Conservation (phyloP, 2,888 invertebrate genomes). For the Nemotelus pantherinus region DNA sequence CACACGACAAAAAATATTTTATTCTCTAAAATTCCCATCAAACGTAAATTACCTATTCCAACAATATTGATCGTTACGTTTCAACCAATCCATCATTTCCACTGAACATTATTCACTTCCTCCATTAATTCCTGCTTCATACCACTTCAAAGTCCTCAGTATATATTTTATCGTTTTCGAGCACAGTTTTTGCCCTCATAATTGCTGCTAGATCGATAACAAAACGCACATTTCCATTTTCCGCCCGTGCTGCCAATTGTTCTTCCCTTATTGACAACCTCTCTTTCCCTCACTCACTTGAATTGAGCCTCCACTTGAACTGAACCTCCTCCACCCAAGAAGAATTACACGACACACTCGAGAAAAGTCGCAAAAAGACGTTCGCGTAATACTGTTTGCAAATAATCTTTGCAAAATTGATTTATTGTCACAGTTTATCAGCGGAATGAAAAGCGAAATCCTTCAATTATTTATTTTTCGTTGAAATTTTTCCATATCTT, state of each 20-base stretch:
- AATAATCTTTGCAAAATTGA: slow-evolving; percentile 1
- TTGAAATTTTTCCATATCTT: background rate
- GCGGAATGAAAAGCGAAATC: background rate
- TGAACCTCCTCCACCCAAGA: background rate
- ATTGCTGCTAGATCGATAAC: slow-evolving; percentile 12
- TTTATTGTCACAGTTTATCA: slow-evolving; percentile 16
- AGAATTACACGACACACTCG: background rate
- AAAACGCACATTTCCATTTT: background rate
- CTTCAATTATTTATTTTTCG: too few species aligned
- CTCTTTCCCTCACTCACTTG: too few species aligned
- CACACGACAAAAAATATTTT: too few species aligned
- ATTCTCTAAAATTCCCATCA: too few species aligned
- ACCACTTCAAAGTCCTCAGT: background rate
- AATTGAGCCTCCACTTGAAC: background rate
- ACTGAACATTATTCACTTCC: background rate
- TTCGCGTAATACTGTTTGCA: background rate
- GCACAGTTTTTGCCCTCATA: background rate
- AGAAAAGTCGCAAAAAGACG: background rate
- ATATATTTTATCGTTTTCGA: background rate
- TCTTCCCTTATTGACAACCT: background rate
- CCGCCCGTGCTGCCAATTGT: background rate
- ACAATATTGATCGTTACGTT: background rate
- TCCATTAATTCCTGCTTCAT: background rate
- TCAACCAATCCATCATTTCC: background rate
- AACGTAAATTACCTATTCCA: background rate